These are phyloP conservation scores for Silurus aristotelis DNA, from an alignment of 2,797 vertebrate genomes.

Conservation along the genomic window DNA sequence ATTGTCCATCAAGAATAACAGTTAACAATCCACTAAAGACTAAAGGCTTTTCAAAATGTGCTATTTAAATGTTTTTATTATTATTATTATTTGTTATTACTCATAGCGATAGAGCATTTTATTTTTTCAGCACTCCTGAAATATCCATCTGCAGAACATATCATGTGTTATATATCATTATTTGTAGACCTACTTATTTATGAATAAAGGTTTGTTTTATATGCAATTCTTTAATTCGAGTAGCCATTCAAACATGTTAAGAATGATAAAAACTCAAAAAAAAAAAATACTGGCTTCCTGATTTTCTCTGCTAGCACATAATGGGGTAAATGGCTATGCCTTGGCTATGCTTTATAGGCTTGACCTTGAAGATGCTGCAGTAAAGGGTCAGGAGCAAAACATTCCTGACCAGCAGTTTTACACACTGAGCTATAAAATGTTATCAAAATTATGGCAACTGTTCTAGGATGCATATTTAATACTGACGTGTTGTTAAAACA, in stretches of 20 bases:
- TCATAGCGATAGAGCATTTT: background rate
- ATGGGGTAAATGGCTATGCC: background rate
- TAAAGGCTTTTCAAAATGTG: too few relatives aligned
- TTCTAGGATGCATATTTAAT: background rate
- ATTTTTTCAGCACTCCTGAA: background rate
- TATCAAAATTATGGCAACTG: background rate
- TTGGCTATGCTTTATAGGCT: background rate
- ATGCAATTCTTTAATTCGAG: background rate
- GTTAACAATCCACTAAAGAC: background rate
- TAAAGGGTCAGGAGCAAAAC: background rate
- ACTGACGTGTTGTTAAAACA: background rate
- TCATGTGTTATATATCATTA: background rate
- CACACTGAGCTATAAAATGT: background rate
- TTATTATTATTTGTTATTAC: constrained; percentile 6
- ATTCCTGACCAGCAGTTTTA: background rate
- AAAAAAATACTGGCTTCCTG: background rate
- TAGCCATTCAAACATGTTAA: background rate
- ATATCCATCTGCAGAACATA: background rate
- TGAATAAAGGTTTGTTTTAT: background rate
- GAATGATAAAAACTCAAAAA: background rate
- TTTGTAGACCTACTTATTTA: background rate
- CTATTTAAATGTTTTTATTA: background rate
- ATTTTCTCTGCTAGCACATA: background rate
- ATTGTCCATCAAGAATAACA: background rate
- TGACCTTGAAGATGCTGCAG: background rate